Evolutionary conservation across 2,797 vertebrate species (phyloP).

Genomic region (Clarias platycephalus): DNA sequence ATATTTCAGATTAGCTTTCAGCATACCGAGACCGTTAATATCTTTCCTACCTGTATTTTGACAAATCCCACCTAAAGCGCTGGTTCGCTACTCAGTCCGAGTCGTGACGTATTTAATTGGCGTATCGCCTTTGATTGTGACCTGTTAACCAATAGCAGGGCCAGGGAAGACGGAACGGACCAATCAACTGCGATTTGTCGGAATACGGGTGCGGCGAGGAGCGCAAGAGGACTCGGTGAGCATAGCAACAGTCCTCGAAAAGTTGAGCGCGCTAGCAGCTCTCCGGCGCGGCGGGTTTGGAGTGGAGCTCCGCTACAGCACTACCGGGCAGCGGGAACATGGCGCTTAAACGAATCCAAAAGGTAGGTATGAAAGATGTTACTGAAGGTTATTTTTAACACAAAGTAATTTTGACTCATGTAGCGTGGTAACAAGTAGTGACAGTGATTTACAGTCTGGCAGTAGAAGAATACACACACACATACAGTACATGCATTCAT

Average conservation of each 20-base stretch:
- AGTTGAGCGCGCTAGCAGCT: conserved; percentile 11
- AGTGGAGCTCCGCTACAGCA: conserved; percentile 34
- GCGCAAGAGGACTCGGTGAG: conserved; percentile 21
- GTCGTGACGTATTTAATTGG: background rate
- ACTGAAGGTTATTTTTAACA: background rate
- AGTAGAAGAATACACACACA: background rate
- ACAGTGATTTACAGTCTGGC: background rate
- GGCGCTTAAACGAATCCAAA: conserved; percentile 81
- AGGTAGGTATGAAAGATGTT: conserved; percentile 64
- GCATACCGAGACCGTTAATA: no score
- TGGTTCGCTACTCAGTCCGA: background rate
- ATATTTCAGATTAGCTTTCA: conserved; percentile 56
- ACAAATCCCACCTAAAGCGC: background rate
- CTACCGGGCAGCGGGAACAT: conserved; percentile 65
- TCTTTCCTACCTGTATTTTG: conserved; percentile 1
- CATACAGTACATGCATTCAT: background rate
- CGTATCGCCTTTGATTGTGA: background rate
- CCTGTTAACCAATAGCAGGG: background rate
- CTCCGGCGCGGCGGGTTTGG: conserved; percentile 4
- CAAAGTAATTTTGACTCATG: background rate
- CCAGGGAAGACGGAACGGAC: background rate
- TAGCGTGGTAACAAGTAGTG: background rate
- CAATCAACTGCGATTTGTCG: background rate
- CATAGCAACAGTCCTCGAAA: conserved; percentile 31
- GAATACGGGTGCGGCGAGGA: conserved; percentile 22